Percentiles rank a stretch among this genome's conserved stretches.
Evolutionary conservation across 2,113 vertebrate species (phyloP).

Genomic region (Phoxinus phoxinus): DNA sequence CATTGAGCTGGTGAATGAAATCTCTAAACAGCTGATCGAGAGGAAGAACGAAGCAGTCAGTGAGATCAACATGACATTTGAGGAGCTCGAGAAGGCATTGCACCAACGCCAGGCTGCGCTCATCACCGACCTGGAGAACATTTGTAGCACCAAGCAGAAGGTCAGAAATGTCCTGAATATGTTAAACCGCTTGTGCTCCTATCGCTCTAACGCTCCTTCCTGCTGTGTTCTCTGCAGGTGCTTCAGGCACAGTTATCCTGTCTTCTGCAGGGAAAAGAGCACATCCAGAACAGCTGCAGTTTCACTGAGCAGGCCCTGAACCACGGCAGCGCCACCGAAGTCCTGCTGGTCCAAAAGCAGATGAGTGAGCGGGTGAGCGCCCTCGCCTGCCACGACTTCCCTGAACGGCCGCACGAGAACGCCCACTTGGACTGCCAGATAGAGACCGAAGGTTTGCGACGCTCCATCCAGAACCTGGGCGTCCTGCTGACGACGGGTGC

Average conservation of each 20-base stretch:
- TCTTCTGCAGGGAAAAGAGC: slow-evolving; percentile 90
- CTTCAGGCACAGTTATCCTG: slow-evolving; percentile 88
- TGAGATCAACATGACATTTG: slow-evolving; percentile 87
- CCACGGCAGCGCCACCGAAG: slow-evolving; percentile 89
- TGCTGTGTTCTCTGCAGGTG: slow-evolving; percentile 75
- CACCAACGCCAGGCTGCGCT: slow-evolving; percentile 88
- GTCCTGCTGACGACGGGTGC: slow-evolving; percentile 89
- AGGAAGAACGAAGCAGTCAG: slow-evolving; percentile 84
- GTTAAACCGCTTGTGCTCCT: not conserved
- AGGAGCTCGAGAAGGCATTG: slow-evolving; percentile 87
- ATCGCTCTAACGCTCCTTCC: not conserved
- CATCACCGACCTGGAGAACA: slow-evolving; percentile 84
- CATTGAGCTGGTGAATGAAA: slow-evolving; percentile 87
- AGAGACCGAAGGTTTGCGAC: slow-evolving; percentile 88
- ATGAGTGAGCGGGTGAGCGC: slow-evolving; percentile 91
- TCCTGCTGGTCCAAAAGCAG: slow-evolving; percentile 92
- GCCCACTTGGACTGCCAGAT: slow-evolving; percentile 87
- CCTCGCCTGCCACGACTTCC: slow-evolving; percentile 86
- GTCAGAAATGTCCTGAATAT: slow-evolving; percentile 62
- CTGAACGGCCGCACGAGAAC: slow-evolving; percentile 89
- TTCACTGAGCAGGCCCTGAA: slow-evolving; percentile 93
- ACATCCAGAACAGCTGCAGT: slow-evolving; percentile 92
- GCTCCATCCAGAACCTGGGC: slow-evolving; percentile 93
- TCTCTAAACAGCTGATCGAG: slow-evolving; percentile 89
- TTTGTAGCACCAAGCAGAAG: slow-evolving; percentile 90